Base-by-base conservation (phyloP, 2,888 invertebrate species). In the Drosophila meridiana region DNA sequence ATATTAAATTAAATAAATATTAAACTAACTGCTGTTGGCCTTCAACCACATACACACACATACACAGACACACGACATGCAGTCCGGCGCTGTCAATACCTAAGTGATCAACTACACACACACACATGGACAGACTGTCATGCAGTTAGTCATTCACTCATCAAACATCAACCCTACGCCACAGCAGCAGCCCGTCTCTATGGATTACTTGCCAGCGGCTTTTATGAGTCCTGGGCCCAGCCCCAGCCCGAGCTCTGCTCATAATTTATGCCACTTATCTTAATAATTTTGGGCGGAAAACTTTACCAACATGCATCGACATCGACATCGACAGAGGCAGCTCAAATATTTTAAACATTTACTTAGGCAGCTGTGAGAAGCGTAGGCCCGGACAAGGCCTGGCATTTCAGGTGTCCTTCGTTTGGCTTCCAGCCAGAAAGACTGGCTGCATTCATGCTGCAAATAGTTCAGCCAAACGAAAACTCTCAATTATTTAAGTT, bases 1-100 rank as follows among this genome's bases (percentile, higher is more conserved):
- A 91, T 91, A 91, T 91, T 92, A 90, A 92, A 92, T 91, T 87
- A 87, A 91, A 91, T 91, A 85, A 92, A 91, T 91, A 91, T 92
- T 91, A 91, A 90, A 92, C 91, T 83, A 91, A 86, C 82, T 87
- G 80, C 86, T 78, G 69, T 56, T 71, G 77, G 79, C 65, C 68
- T 69, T 65, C 59, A 71, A 36, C 66, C 63, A 36, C 64, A 69
- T 28, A 64, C 32, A 69, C 30, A 64, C 32, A n/a, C 40, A 13
- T 26, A 28, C 47, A 57, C 45, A 71, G 55, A 68, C 70, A 73
- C 79, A 80, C 78, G 78, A 50, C 73, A 57, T 76, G 66, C 67
- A 76, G 78, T 77, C 87, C 89, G 60, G 67, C 63, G 72, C 60
- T 90, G 90, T 88, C 85, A 90, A 86, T 86, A 88, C 80, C 80